Percentiles rank a stretch among this genome's conserved stretches.
Conservation (phyloP, 1,140 invertebrate species). For the Papilio helenus region DNA sequence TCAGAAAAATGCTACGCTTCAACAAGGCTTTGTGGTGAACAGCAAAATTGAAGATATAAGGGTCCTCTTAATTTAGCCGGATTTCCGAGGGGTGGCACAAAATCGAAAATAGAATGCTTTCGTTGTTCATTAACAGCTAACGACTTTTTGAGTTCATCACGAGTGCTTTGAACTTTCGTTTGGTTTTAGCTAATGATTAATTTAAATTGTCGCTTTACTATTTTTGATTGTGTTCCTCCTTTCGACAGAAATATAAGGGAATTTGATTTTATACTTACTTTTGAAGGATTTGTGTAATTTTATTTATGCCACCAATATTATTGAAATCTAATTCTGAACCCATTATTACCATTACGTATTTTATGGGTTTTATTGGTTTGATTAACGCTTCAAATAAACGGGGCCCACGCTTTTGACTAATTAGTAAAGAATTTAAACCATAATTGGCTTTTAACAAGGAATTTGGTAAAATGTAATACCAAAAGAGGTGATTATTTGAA, state of each 20-base stretch:
- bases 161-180: constrained; percentile 34
- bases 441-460: constrained; percentile 40
- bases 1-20: constrained; percentile 35
- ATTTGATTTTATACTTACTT: not conserved
- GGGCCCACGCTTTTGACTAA: constrained; percentile 65
- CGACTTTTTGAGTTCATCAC: constrained; percentile 26
- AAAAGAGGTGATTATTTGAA: not conserved
- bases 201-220: constrained; percentile 10
- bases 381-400: constrained; percentile 64
- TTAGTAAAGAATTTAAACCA: constrained; percentile 45
- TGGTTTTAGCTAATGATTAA: constrained; percentile 36
- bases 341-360: constrained; percentile 39
- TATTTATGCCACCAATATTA: not conserved
- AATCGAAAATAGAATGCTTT: constrained; percentile 40
- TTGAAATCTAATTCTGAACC: constrained; percentile 2
- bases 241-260: constrained; percentile 5
- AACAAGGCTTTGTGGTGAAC: constrained; percentile 25
- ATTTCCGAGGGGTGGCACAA: constrained; percentile 31
- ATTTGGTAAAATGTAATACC: constrained; percentile 27
- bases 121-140: constrained; percentile 37
- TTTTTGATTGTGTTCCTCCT: constrained; percentile 37
- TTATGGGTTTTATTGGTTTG: constrained; percentile 58
- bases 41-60: constrained; percentile 16
- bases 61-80: constrained; percentile 21
- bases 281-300: not conserved